These are phyloP conservation scores for Corydoras maculifer DNA, from an alignment of 2,113 vertebrate genomes.

Conservation along the genomic window DNA sequence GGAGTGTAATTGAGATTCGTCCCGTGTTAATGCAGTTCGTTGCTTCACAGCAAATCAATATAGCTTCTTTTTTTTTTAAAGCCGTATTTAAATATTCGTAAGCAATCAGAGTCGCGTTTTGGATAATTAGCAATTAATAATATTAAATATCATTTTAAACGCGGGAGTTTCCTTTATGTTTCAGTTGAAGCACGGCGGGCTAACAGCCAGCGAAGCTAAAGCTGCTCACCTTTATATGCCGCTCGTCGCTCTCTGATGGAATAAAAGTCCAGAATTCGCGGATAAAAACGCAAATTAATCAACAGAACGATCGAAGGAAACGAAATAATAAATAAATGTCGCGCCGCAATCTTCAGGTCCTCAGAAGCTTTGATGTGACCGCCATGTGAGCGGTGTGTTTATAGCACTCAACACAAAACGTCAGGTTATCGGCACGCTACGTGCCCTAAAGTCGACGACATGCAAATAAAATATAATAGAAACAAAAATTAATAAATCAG, in stretches of 20 bases:
- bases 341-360: too few relatives aligned
- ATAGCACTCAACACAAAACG: neutral
- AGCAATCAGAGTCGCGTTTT: neutral
- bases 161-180: too few relatives aligned
- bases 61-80: too few relatives aligned
- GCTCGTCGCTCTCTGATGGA: neutral
- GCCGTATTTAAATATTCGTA: too few relatives aligned
- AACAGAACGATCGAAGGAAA: too few relatives aligned
- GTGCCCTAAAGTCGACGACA: neutral
- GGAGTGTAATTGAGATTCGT: neutral
- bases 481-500: neutral
- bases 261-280: neutral
- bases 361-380: neutral
- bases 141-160: too few relatives aligned
- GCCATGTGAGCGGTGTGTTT: constrained; percentile 13
- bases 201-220: constrained; percentile 5
- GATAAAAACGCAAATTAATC: neutral
- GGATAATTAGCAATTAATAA: neutral
- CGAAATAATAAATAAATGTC: too few relatives aligned
- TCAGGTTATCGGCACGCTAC: neutral
- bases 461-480: neutral
- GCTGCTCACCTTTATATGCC: constrained; percentile 4
- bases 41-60: neutral
- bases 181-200: neutral
- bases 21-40: neutral